Conservation (phyloP, 2,888 invertebrate genomes). For the Nysson spinosus region DNA sequence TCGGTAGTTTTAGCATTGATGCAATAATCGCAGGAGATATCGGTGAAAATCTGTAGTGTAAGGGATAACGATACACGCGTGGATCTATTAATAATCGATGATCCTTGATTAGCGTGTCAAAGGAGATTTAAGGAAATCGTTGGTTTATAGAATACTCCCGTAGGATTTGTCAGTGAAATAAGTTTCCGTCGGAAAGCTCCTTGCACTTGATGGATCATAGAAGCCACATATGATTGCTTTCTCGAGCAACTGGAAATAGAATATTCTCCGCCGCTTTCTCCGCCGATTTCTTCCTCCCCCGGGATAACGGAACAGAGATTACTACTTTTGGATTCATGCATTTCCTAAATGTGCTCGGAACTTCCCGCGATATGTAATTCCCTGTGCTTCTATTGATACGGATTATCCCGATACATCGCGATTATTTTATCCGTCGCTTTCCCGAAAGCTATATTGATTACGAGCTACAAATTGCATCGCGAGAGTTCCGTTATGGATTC, state of each 20-base stretch:
- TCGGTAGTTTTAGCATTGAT: too few relatives aligned
- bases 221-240: conserved; percentile 15
- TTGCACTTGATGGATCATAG: conserved; percentile 12
- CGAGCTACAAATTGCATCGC: too few relatives aligned
- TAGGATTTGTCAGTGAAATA: conserved; percentile 8
- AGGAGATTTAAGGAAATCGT: neutral
- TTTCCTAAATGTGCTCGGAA: neutral
- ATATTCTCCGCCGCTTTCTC: too few relatives aligned
- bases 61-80: neutral
- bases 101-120: neutral
- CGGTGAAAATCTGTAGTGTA: too few relatives aligned
- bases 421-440: too few relatives aligned
- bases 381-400: too few relatives aligned
- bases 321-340: conserved; percentile 16
- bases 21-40: too few relatives aligned
- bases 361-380: neutral
- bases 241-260: conserved; percentile 23
- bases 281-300: too few relatives aligned
- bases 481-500: too few relatives aligned
- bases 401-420: too few relatives aligned
- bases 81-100: neutral
- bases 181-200: neutral
- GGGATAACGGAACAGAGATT: conserved; percentile 16
- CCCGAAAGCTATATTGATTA: too few relatives aligned
- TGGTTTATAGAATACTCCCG: neutral